Percentiles rank a stretch among this genome's conserved stretches.
These are phyloP conservation scores for Oligia fasciuncula DNA, from an alignment of 2,888 invertebrate genomes.

Conservation along the genomic window DNA sequence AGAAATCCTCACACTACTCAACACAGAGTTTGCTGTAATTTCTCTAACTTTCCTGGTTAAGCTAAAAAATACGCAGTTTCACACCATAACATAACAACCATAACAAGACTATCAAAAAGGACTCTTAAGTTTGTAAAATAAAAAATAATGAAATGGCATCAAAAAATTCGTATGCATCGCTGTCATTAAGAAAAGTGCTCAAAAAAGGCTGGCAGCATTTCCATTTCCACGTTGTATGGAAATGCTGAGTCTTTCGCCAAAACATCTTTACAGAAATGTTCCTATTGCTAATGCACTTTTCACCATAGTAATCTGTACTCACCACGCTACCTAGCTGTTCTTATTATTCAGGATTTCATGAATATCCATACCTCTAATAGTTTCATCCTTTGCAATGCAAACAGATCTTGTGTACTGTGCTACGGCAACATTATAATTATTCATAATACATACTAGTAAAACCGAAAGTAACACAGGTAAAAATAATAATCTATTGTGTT, in stretches of 20 bases:
- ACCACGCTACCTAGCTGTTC: not conserved
- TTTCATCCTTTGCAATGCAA: constrained; percentile 16
- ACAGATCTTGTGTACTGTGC: not conserved
- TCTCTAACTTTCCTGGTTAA: not conserved
- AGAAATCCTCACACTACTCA: not conserved
- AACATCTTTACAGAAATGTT: too few relatives aligned
- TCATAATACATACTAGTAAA: constrained; percentile 24
- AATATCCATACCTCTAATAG: constrained; percentile 38
- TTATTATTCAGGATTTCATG: not conserved
- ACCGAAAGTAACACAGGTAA: constrained; percentile 7
- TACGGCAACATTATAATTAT: not conserved
- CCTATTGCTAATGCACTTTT: too few relatives aligned
- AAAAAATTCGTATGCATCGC: too few relatives aligned
- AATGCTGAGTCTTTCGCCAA: too few relatives aligned
- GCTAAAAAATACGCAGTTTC: not conserved
- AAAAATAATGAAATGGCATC: not conserved
- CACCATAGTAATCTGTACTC: not conserved
- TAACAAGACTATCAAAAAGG: not conserved
- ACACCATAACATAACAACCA: not conserved
- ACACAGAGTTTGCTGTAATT: not conserved
- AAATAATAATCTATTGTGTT: not conserved
- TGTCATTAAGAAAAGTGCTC: too few relatives aligned
- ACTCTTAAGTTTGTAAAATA: too few relatives aligned
- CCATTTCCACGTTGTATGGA: too few relatives aligned
- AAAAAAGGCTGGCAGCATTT: too few relatives aligned